Conservation (phyloP, 1,140 invertebrate genomes). For the Drosophila orena region DNA sequence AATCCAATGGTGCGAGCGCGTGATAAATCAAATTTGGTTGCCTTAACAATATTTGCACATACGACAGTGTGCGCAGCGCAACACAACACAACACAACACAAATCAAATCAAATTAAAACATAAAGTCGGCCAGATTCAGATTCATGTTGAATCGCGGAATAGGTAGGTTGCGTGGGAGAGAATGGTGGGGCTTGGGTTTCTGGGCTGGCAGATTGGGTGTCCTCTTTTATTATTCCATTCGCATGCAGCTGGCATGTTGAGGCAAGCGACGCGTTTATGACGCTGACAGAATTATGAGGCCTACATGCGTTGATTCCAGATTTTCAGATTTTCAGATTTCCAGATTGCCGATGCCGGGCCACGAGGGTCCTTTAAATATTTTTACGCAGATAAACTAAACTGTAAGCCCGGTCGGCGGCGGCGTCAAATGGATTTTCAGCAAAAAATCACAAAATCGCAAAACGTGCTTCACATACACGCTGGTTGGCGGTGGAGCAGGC, state of each 20-base stretch:
- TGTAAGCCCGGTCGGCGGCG: slow-evolving; percentile 50
- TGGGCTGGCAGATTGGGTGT: slow-evolving; percentile 48
- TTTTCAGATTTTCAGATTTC: slow-evolving; percentile 76
- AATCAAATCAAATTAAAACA: slow-evolving; percentile 85
- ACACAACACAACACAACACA: slow-evolving; percentile 81
- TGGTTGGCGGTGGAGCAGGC: neutral
- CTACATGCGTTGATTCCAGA: slow-evolving; percentile 82
- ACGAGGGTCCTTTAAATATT: slow-evolving; percentile 76
- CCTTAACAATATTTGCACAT: slow-evolving; percentile 81
- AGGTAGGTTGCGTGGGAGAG: neutral
- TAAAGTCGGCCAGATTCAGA: slow-evolving; percentile 60
- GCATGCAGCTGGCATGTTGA: slow-evolving; percentile 78
- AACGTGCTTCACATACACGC: slow-evolving; percentile 78
- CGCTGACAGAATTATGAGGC: slow-evolving; percentile 82
- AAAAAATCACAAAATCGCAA: slow-evolving; percentile 75
- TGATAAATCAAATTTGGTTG: slow-evolving; percentile 83
- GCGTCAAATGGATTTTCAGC: slow-evolving; percentile 77
- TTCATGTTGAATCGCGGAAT: slow-evolving; percentile 38
- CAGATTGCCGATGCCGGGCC: slow-evolving; percentile 67
- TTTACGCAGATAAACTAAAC: slow-evolving; percentile 82
- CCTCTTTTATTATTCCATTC: slow-evolving; percentile 77
- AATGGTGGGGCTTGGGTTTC: neutral
- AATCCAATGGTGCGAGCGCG: slow-evolving; percentile 44
- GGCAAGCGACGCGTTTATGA: slow-evolving; percentile 80
- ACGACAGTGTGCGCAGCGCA: slow-evolving; percentile 72